Base-by-base conservation (phyloP, 2,113 vertebrate genomes). In the Argyrosomus japonicus region DNA sequence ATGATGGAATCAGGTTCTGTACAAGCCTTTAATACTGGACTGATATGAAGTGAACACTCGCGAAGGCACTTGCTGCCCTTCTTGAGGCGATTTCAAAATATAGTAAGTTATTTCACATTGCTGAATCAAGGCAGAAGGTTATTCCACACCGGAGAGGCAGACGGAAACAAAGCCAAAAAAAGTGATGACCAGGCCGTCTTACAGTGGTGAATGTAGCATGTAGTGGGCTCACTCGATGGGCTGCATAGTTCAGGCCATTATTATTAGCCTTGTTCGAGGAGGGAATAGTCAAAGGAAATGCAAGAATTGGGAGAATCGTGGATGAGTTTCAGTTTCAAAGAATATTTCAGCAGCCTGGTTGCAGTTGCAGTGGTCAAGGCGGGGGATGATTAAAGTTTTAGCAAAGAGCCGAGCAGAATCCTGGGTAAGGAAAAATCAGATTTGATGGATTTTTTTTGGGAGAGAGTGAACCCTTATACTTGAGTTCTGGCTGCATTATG, bases 341-440 rank as follows among this genome's bases (percentile, higher is more conserved):
- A 68, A 80, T 56, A 68, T 70, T 71, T 67, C 56, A n/a, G 63
- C 17, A 56, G 36, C 8, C 5, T 60, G 58, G 53, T 45, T 72
- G 12, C 32, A 57, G 21, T 47, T 75, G 53, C 47, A 32, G 40
- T 56, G 73, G 45, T 85, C 53, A 8, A 64, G 51, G 47, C 17
- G 0, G 47, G 47, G 18, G 57, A 32, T 77, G 65, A 81, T 86
- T 81, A 69, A 78, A 86, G 40, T 83, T 89, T 81, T 57, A 89
- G 57, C 69, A 77, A 54, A 78, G 74, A 54, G 21, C 29, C 0
- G 40, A 40, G 19, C 36, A 60, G 43, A 84, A 6, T 23, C 64
- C 0, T 21, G 36, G 40, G 19, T 45, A 50, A 64, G 29, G 32
- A 61, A 56, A 73, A 27, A 43, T 81, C 27, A 36, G 45, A 77